A percentile compares a stretch with the other conserved stretches of the same genome.
Conservation (phyloP, 1,140 invertebrate genomes). For the Pomacea maculata region DNA sequence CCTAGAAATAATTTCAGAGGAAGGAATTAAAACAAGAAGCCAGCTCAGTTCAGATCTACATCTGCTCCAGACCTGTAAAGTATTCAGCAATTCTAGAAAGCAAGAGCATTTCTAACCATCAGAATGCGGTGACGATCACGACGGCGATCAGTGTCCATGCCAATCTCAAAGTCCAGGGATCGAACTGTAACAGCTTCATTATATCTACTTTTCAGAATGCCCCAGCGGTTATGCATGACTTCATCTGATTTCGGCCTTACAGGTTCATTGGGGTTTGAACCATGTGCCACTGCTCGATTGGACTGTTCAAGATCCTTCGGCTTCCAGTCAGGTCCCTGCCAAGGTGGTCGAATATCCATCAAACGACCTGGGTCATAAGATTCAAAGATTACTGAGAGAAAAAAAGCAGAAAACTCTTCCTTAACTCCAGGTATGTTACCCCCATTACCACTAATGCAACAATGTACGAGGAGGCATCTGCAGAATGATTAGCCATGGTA, state of each 20-base stretch:
- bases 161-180: slow-evolving; percentile 50
- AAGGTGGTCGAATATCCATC: slow-evolving; percentile 48
- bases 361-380: slow-evolving; percentile 29
- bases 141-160: slow-evolving; percentile 40
- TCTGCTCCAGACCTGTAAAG: no score
- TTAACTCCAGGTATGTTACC: no score
- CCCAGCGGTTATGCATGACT: slow-evolving; percentile 57
- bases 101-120: slow-evolving; percentile 29
- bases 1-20: no score
- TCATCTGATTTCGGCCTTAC: slow-evolving; percentile 40
- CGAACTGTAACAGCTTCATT: slow-evolving; percentile 32
- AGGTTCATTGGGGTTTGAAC: slow-evolving; percentile 58
- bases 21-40: no score
- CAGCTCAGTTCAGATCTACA: no score
- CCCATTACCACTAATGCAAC: no score
- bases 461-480: no score
- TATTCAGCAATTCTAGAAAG: no score
- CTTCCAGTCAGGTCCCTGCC: slow-evolving; percentile 45
- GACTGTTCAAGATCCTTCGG: slow-evolving; percentile 57
- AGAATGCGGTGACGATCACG: slow-evolving; percentile 46
- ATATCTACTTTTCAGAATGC: slow-evolving; percentile 40
- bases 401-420: no score
- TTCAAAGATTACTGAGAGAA: no score
- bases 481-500: not conserved
- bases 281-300: slow-evolving; percentile 47